Conservation (phyloP, 30 jellyfish, hydroid and myxozoan species). For the Haliclystus octoradiatus region DNA sequence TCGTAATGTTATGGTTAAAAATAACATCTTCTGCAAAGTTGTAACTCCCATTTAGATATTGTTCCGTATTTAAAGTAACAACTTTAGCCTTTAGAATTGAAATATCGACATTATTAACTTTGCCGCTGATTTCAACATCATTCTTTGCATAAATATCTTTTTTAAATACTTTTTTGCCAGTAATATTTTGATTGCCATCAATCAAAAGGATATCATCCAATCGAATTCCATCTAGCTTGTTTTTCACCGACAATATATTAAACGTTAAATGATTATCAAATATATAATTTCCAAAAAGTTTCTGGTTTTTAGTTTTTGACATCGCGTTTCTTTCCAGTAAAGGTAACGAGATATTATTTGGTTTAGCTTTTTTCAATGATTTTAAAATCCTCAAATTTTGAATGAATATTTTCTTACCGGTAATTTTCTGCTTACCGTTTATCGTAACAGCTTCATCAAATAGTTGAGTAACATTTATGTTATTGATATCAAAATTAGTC, state of each 20-base stretch:
- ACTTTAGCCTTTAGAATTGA: constrained; percentile 12
- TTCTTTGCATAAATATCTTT: constrained; percentile 5
- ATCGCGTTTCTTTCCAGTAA: background rate
- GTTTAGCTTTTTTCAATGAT: background rate
- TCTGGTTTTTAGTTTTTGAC: background rate
- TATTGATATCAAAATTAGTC: constrained; percentile 25
- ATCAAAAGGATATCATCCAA: background rate
- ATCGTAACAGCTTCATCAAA: constrained; percentile 22
- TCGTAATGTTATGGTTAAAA: background rate
- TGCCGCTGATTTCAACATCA: constrained; percentile 17
- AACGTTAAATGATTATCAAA: background rate
- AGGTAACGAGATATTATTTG: background rate
- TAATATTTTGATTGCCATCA: background rate
- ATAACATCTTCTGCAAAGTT: background rate
- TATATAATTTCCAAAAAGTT: background rate
- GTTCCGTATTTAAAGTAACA: constrained; percentile 27
- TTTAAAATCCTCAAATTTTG: background rate
- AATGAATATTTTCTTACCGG: constrained; percentile 24
- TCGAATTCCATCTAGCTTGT: background rate
- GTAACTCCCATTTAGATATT: constrained; percentile 35
- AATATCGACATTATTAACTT: constrained; percentile 20
- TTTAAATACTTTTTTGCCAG: constrained; percentile 24
- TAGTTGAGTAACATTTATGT: constrained; percentile 24
- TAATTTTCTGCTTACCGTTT: constrained; percentile 12
- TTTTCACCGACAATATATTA: background rate